Conservation (phyloP, 2,888 invertebrate species). For the Philaethria dido region DNA sequence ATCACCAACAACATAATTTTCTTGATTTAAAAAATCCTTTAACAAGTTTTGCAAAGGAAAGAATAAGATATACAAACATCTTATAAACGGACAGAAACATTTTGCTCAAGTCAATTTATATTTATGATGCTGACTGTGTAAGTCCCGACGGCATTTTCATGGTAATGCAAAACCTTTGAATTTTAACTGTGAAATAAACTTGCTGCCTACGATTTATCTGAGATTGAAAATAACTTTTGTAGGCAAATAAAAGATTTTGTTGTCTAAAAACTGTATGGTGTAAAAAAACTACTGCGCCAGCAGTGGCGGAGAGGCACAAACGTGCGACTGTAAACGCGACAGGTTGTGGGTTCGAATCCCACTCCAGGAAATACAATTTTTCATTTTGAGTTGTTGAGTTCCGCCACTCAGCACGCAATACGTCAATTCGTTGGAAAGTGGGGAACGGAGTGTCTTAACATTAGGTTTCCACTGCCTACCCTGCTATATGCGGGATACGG, state of each 20-base stretch:
- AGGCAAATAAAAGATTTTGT: not conserved
- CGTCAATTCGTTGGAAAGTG: no score
- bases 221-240: not conserved
- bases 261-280: no score
- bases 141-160: constrained; percentile 27
- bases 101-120: constrained; percentile 32
- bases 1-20: not conserved
- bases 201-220: constrained; percentile 5
- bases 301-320: no score
- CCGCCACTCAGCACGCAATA: no score
- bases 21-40: not conserved
- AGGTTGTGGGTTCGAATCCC: no score
- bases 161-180: constrained; percentile 28
- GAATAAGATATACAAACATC: not conserved
- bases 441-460: no score
- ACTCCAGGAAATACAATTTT: no score
- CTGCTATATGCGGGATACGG: no score
- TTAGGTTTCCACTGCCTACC: no score
- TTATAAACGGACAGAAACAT: constrained; percentile 20
- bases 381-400: no score
- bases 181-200: constrained; percentile 26
- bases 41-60: not conserved
- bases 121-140: constrained; percentile 29
- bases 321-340: no score
- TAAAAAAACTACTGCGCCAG: no score